Percentiles rank a stretch among this genome's conserved stretches.
These are phyloP conservation scores for Callionymus lyra DNA, from an alignment of 2,113 vertebrate species.

Conservation along the genomic window DNA sequence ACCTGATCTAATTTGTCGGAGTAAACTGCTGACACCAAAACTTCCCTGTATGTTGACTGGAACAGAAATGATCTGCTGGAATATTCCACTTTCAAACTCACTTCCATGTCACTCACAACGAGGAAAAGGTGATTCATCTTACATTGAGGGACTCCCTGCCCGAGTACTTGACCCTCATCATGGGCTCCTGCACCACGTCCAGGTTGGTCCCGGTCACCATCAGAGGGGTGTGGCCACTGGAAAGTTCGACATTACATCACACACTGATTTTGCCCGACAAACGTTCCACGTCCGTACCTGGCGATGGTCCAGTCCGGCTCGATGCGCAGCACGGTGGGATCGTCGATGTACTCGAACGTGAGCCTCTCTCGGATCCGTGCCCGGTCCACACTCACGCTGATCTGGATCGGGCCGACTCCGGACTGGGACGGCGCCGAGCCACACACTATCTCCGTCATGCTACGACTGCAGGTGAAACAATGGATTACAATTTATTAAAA, in stretches of 20 bases:
- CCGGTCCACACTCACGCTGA: conserved; percentile 83
- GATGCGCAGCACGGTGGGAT: conserved; percentile 85
- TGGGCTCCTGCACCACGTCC: conserved; percentile 91
- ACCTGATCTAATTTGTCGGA: too few species aligned
- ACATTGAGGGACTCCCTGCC: conserved; percentile 91
- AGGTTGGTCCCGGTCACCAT: conserved; percentile 89
- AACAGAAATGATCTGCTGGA: too few species aligned
- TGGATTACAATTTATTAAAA: background rate
- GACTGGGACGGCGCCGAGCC: conserved; percentile 80
- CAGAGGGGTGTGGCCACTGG: conserved; percentile 88
- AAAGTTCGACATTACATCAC: too few species aligned
- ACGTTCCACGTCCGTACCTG: conserved; percentile 66
- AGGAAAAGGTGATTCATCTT: conserved; percentile 58
- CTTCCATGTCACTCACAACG: too few species aligned
- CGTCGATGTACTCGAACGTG: conserved; percentile 90
- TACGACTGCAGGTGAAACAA: conserved; percentile 63
- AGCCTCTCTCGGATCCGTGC: conserved; percentile 79
- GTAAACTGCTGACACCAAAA: too few species aligned
- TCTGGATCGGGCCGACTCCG: conserved; percentile 77
- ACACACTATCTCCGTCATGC: conserved; percentile 85
- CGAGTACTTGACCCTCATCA: conserved; percentile 85
- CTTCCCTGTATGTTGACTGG: too few species aligned
- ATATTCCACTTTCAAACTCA: too few species aligned
- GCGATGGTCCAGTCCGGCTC: conserved; percentile 97
- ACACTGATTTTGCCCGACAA: background rate